A percentile compares a stretch with the other conserved stretches of the same genome.
These are phyloP conservation scores for Sinocyclocheilus anophthalmus DNA, from an alignment of 2,113 vertebrate species.

Conservation along the genomic window DNA sequence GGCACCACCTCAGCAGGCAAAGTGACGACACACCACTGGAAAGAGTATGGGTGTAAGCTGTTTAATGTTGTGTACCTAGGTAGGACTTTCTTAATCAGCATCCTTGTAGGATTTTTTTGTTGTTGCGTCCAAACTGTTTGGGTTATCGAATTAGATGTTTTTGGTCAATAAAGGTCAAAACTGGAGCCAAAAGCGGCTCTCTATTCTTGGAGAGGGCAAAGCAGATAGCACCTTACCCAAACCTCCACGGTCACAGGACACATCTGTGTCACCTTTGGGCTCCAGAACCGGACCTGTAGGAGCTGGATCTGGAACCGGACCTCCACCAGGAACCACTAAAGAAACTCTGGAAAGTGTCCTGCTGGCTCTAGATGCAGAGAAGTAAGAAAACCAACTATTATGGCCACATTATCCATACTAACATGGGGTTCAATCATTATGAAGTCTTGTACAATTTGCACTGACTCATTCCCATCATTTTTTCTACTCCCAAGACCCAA, in stretches of 20 bases:
- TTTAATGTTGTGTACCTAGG: background rate
- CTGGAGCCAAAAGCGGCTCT: too few relatives aligned
- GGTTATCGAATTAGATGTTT: background rate
- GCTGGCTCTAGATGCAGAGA: slow-evolving; percentile 91
- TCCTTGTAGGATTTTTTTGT: too few relatives aligned
- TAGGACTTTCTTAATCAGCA: background rate
- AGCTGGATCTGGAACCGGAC: slow-evolving; percentile 50
- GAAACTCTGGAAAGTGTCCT: slow-evolving; percentile 94
- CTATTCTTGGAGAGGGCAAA: slow-evolving; percentile 76
- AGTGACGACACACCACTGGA: slow-evolving; percentile 96
- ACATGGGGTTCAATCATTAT: too few relatives aligned
- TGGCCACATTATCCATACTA: too few relatives aligned
- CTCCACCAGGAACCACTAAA: slow-evolving; percentile 65
- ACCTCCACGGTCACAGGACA: slow-evolving; percentile 67
- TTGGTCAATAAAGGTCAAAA: slow-evolving; percentile 68
- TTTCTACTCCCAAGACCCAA: slow-evolving; percentile 82
- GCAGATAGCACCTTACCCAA: slow-evolving; percentile 75
- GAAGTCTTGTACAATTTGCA: too few relatives aligned
- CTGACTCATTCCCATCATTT: too few relatives aligned
- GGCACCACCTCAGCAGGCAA: slow-evolving; percentile 82
- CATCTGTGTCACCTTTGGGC: slow-evolving; percentile 71
- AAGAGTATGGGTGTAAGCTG: slow-evolving; percentile 76
- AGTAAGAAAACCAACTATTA: slow-evolving; percentile 75
- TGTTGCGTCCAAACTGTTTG: slow-evolving; percentile 1
- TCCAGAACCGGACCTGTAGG: slow-evolving; percentile 70